Base-by-base conservation (phyloP, 2,113 vertebrate species). In the Ceyx margarethae region DNA sequence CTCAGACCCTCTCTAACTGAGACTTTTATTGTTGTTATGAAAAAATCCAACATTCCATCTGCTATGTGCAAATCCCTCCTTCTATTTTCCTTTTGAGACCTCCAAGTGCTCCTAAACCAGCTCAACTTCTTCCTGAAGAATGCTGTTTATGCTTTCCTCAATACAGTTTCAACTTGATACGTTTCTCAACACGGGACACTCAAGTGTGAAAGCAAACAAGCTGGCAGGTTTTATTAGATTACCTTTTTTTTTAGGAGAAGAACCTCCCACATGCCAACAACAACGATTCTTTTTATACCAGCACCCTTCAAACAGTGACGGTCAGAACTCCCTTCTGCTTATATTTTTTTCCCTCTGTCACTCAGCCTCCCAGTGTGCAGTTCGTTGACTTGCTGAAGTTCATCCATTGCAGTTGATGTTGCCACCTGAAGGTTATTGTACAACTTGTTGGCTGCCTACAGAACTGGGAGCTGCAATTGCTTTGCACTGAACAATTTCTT, bases 41-140 rank as follows among this genome's bases (percentile, higher is more conserved):
- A 86, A 95, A 95, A 94, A 28, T 17, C 61, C 90, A 66, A 19
- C 90, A 86, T 91, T 94, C 90, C 93, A 72, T 84, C 80, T 86
- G 80, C 53, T 67, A 0, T 4, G 68, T 84, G 86, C 90, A 91
- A 95, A 94, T 88, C 69, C 81, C 54, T 72, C 88, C 48, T 83
- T 91, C 28, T 84, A 84, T 93, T 91, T 95, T 78, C 73, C 61
- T 91, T 94, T 1, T 4, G 92, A 91, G 91, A 94, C 68, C 90
- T 78, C 76, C 73, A 28, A 85, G 20, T 8, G 42, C 88, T 90
- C 88, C 57, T 94, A 95, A 95, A 94, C 43, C 61, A 33, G 73
- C 23, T 28, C 26, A 93, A 65, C 35, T 81, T 33, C 80, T 91
- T 85, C 88, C 85, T 53, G 65, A 91, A 75, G 90, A 94, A 94